phyloP scores from a whole-genome alignment of 2,888 invertebrate genomes.

The Callimorpha dominula region DNA sequence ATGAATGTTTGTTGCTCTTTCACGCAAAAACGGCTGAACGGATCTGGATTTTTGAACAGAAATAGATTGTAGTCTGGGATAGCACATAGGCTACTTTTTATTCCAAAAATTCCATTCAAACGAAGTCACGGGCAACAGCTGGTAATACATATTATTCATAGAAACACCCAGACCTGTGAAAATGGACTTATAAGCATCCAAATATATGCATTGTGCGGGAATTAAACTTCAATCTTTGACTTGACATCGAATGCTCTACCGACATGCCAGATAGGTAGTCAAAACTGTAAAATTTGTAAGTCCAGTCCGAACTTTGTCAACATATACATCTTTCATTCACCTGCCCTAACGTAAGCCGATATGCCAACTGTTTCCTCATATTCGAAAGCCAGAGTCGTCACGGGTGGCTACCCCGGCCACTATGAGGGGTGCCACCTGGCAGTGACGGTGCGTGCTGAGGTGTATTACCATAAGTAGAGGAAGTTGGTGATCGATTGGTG shows the following conservation, averaged over 20 bases:
- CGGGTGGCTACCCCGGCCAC: conserved; percentile 63
- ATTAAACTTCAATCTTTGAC: not conserved
- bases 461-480: conserved; percentile 47
- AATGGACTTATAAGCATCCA: not conserved
- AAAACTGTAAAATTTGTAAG: not conserved
- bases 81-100: no score
- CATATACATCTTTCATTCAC: conserved; percentile 10
- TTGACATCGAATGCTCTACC: not conserved
- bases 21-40: no score
- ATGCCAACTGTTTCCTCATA: conserved; percentile 54
- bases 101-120: no score
- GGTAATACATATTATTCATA: not conserved
- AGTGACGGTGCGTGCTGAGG: conserved; percentile 56
- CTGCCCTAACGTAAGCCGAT: conserved; percentile 43
- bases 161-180: not conserved
- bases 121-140: no score
- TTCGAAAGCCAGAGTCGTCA: conserved; percentile 74
- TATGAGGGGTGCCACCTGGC: conserved; percentile 63
- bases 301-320: not conserved
- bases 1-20: no score
- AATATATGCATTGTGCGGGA: not conserved
- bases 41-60: no score
- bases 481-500: conserved; percentile 49
- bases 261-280: not conserved
- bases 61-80: no score